Conservation (phyloP, 64 coral and sea anemone genomes). For the Pocillopora verrucosa region DNA sequence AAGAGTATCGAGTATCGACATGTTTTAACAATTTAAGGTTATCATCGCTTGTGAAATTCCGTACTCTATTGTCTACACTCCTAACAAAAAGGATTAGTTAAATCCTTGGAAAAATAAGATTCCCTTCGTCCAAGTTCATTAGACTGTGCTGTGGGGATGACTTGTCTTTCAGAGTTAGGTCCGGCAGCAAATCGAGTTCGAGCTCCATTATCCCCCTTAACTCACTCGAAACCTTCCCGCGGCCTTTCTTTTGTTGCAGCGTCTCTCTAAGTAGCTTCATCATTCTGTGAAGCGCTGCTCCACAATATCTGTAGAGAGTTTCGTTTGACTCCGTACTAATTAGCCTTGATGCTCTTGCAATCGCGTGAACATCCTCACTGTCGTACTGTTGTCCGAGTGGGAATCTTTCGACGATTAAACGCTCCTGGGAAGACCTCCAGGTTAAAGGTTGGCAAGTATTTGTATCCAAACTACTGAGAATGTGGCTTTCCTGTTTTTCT, state of each 20-base stretch:
- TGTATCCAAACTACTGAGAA: constrained; percentile 7
- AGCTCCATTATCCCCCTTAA: background rate
- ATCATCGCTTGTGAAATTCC: too few species aligned
- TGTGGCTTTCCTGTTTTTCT: background rate
- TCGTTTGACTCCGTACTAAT: constrained; percentile 7
- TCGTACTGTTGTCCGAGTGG: background rate
- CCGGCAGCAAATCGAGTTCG: background rate
- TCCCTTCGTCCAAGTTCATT: too few species aligned
- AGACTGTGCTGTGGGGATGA: background rate
- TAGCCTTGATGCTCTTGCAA: background rate
- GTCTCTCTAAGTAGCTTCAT: constrained; percentile 37
- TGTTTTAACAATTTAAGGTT: too few species aligned
- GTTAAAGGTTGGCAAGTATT: background rate
- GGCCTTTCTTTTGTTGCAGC: constrained; percentile 11
- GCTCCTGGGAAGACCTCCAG: constrained; percentile 6
- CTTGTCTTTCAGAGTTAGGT: constrained; percentile 9
- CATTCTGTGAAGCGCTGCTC: constrained; percentile 16
- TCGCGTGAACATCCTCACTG: background rate
- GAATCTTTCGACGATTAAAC: constrained; percentile 22
- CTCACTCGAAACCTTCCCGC: background rate
- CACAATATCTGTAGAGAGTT: constrained; percentile 25
- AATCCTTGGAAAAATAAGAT: too few species aligned
- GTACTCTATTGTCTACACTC: too few species aligned
- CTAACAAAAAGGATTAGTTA: constrained; percentile 8
- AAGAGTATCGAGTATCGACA: too few species aligned